Percentiles rank a stretch among this genome's conserved stretches.
Conservation (phyloP, 2,113 vertebrate genomes). For the Verasper variegatus region DNA sequence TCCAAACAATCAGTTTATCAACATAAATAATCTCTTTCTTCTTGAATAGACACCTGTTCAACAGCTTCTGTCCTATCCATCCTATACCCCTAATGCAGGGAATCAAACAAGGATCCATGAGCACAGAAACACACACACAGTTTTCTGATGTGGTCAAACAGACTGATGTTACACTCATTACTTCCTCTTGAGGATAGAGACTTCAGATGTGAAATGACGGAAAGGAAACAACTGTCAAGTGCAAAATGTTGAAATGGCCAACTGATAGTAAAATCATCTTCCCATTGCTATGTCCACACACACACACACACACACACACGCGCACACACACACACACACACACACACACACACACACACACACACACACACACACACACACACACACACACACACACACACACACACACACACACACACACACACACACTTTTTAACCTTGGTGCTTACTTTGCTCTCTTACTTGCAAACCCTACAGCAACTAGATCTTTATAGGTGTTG, state of each 20-base stretch:
- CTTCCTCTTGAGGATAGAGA: constrained; percentile 19
- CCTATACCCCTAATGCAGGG: background rate
- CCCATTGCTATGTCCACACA: constrained; percentile 28
- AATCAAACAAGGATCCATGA: constrained; percentile 12
- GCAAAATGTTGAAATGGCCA: constrained; percentile 43
- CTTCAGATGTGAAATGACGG: constrained; percentile 2
- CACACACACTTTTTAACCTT: constrained; percentile 38
- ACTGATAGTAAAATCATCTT: constrained; percentile 49
- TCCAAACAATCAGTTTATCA: background rate
- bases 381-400: background rate
- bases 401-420: background rate
- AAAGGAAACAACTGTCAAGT: constrained; percentile 28
- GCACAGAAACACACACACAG: background rate
- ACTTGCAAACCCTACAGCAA: constrained; percentile 25
- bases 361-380: background rate
- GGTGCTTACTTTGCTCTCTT: constrained; percentile 16
- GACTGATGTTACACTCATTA: constrained; percentile 4
- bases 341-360: background rate
- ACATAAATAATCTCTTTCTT: background rate
- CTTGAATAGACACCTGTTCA: background rate
- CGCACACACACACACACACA: constrained; percentile 5
- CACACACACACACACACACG: background rate
- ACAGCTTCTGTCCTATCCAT: background rate
- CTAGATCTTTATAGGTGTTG: constrained; percentile 61
- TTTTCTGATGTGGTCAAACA: constrained; percentile 3